phyloP scores from a whole-genome alignment of 1,140 invertebrate species.

The Adoxophyes honmai region DNA sequence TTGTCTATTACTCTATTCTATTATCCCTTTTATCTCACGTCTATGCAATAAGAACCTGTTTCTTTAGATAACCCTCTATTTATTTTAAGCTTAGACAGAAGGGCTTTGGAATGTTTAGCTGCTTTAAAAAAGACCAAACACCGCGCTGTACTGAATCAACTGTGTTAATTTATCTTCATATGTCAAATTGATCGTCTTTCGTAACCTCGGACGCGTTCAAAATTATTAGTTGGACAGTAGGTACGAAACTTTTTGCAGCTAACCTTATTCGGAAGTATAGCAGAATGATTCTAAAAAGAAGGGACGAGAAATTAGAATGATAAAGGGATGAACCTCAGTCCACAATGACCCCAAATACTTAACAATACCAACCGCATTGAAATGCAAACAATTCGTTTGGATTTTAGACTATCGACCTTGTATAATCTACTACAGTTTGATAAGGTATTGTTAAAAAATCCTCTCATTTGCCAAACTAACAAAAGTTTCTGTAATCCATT shows the following conservation, averaged over 20 bases:
- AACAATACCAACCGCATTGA: neutral
- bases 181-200: too few species aligned
- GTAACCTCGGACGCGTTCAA: too few species aligned
- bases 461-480: neutral
- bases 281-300: neutral
- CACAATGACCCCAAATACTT: neutral
- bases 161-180: too few species aligned
- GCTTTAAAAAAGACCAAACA: neutral
- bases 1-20: constrained; percentile 7
- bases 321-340: neutral
- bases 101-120: constrained; percentile 5
- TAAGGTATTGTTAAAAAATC: neutral
- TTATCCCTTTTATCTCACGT: constrained; percentile 9
- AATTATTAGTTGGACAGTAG: too few species aligned
- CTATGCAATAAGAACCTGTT: neutral
- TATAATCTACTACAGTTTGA: too few species aligned
- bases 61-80: constrained; percentile 12
- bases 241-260: too few species aligned
- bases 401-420: neutral
- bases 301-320: constrained; percentile 1
- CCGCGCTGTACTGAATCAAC: too few species aligned
- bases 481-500: constrained; percentile 1
- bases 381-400: neutral
- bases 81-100: constrained; percentile 10
- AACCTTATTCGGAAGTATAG: neutral